Base-by-base conservation (phyloP, 53 echinoderm and acorn worm species). In the Paracentrotus lividus region DNA sequence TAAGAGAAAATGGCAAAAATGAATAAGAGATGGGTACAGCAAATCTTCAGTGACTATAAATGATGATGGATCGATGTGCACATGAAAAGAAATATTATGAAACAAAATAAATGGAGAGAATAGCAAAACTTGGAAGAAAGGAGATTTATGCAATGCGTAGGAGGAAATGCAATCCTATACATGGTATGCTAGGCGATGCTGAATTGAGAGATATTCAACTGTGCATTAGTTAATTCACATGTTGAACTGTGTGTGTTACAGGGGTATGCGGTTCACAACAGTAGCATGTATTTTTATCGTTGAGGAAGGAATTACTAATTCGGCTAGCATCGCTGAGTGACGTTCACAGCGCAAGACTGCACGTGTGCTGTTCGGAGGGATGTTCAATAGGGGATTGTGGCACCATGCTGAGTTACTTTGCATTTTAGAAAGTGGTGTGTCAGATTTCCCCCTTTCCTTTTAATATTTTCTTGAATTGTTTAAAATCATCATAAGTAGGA, bases 291-390 rank as follows among this genome's bases (percentile, higher is more conserved):
- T 88, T 88, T 88, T 34, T 88, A 56, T 54, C 54, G 40, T 23
- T 21, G 88, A 88, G 88, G 88, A 88, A 88, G 88, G 88, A 88
- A 88, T 88, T 88, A 56, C 88, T 88, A 88, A 88, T 88, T 88
- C 88, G 54, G 58, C 54, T 55, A 14, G 44, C 56, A 55, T 38
- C 88, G 38, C 21, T 88, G 57, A 57, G 16, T 58, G 88, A 38
- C 56, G 57, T 88, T 49, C 51, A 7, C 85, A 18, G 47, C 24
- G 24, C 85, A 13, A 51, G n/a, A 3, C 51, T 15, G 85, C 85
- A 49, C 85, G 51, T 72, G 72, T 72, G 72, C 72, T 72, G 72
- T 40, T n/a, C 15, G 20, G 0, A 32, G 12, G 72, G 13, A 72
- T 72, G 20, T 40, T 36, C 36, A 40, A 18, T 38, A 38, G 40